Evolutionary conservation across 2,888 invertebrate species (phyloP), one percentile per base, ranked within the genome.

Genomic region (Catonia carolina): DNA sequence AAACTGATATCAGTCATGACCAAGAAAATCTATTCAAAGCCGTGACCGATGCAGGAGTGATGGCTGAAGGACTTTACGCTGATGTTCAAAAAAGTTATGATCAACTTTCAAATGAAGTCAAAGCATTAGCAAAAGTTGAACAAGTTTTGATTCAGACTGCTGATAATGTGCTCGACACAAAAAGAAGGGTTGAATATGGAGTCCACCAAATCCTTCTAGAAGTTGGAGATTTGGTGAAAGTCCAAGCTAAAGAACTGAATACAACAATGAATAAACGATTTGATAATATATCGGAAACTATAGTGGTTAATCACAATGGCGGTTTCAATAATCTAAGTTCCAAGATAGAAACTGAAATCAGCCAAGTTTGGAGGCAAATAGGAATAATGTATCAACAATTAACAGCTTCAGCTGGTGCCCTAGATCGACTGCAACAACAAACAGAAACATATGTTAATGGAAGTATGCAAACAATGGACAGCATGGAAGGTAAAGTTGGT

Each of bases 301-400:
- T 93, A 58, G 74, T 85, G 62, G 81, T 78, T 61, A 86, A 84
- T 67, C 89, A 91, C 66, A 80, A 82, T 36, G 80, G 80, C 2
- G 82, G 85, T 0, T 72, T 88, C 56, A 79, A 80, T 4, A 90
- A 90, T 71, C 73, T 91, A 51, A 89, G 85, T 50, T 74, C 79
- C 0, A 84, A 85, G 68, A 83, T 92, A 68, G 89, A 90, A 66
- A 76, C 81, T 12, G 89, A 89, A 69, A 85, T 91, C 70, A 82
- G 85, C 62, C 86, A 89, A 70, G 90, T 93, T 14, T 92, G 92
- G 92, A 77, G 90, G 18, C 92, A 91, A 72, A 91, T 93, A 65
- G 89, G 90, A 61, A 85, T 88, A 56, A 89, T 93, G 88, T 85
- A 88, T 71, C 83, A 85, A 66, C 89, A 91, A 70, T 82, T 93